Conservation (phyloP, 2,888 invertebrate species). For the Drosophila prostipennis region DNA sequence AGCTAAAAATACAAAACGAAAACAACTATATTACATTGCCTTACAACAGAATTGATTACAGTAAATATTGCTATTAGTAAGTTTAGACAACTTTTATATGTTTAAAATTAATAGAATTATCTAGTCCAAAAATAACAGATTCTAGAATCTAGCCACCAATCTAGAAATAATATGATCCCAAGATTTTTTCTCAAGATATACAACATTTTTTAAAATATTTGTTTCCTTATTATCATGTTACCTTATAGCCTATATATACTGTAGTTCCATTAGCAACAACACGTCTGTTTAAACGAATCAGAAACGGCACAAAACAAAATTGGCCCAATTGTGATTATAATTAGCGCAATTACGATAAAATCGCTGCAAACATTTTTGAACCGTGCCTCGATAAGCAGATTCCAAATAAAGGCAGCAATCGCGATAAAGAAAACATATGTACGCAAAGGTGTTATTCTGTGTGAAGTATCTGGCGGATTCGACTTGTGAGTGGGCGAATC, state of each 20-base stretch:
- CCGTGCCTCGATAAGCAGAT: conserved; percentile 37
- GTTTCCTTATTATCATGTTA: not conserved
- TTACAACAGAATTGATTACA: not conserved
- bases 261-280: conserved; percentile 50
- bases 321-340: conserved; percentile 35
- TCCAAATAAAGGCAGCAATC: conserved; percentile 20
- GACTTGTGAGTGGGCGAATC: conserved; percentile 24
- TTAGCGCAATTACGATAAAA: conserved; percentile 65
- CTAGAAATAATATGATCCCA: no score
- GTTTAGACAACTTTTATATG: no score
- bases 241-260: not conserved
- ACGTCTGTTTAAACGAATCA: conserved; percentile 39
- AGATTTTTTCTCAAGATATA: no score
- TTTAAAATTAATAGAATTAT: no score
- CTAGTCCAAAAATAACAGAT: no score
- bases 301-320: conserved; percentile 35
- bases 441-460: conserved; percentile 27
- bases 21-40: conserved; percentile 25
- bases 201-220: no score
- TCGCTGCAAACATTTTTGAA: conserved; percentile 45
- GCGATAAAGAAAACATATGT: conserved; percentile 35
- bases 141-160: no score
- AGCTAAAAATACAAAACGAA: conserved; percentile 14
- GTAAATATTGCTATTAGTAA: not conserved
- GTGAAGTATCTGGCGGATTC: conserved; percentile 6